Evolutionary conservation across 1,140 invertebrate genomes (phyloP).

Genomic region (Samia ricini): DNA sequence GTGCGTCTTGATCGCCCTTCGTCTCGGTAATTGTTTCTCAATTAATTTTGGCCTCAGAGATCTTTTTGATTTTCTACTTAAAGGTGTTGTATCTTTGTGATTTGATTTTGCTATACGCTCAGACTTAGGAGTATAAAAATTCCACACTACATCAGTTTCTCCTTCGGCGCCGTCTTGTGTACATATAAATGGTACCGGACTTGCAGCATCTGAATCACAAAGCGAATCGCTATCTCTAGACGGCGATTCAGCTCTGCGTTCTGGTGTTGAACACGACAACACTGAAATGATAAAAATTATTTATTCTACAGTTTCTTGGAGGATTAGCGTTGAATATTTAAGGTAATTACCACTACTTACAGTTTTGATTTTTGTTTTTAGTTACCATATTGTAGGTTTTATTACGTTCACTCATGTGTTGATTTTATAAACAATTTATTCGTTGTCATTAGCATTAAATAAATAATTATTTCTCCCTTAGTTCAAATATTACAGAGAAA

Average conservation of each 20-base stretch:
- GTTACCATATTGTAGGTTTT: conserved; percentile 45
- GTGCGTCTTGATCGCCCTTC: conserved; percentile 43
- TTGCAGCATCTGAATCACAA: conserved; percentile 61
- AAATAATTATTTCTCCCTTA: neutral
- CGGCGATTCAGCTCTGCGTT: conserved; percentile 56
- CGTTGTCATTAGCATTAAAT: neutral
- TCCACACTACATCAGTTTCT: conserved; percentile 74
- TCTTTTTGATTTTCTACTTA: conserved; percentile 58
- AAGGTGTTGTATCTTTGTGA: conserved; percentile 55
- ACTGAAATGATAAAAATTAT: conserved; percentile 43
- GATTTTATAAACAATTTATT: neutral
- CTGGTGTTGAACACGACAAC: conserved; percentile 67
- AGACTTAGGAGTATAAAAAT: conserved; percentile 70
- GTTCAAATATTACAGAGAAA: neutral
- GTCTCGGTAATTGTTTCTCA: conserved; percentile 54
- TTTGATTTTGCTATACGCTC: conserved; percentile 32
- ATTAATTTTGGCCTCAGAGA: conserved; percentile 44
- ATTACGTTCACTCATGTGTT: conserved; percentile 28
- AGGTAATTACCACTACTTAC: conserved; percentile 19
- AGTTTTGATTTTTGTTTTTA: conserved; percentile 58
- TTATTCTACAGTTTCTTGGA: neutral
- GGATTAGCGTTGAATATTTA: neutral
- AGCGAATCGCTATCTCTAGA: conserved; percentile 66
- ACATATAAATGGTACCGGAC: conserved; percentile 71
- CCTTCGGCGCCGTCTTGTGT: conserved; percentile 75